Percentiles rank a stretch among this genome's conserved stretches.
Conservation (phyloP, 2,888 invertebrate genomes). For the Diadromus collaris region DNA sequence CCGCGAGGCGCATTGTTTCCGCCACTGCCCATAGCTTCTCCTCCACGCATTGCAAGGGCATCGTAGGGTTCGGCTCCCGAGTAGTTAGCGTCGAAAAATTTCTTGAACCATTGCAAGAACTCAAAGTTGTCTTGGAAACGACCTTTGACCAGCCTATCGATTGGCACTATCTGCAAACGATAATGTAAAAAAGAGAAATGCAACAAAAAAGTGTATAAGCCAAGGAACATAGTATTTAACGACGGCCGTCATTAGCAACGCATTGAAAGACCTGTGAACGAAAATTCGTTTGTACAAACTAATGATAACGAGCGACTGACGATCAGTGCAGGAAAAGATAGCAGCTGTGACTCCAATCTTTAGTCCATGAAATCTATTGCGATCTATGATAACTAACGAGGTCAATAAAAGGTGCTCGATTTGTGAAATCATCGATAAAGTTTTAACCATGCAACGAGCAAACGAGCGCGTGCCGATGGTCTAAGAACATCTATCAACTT, state of each 20-base stretch:
- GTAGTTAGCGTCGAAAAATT: constrained; percentile 99
- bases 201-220: constrained; percentile 52
- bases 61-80: constrained; percentile 94
- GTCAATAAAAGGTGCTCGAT: constrained; percentile 53
- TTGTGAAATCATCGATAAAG: background rate
- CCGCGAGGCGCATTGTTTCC: constrained; percentile 83
- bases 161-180: constrained; percentile 91
- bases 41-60: constrained; percentile 92
- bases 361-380: background rate
- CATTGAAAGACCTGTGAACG: background rate
- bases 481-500: constrained; percentile 63
- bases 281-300: background rate
- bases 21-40: constrained; percentile 92
- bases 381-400: constrained; percentile 30
- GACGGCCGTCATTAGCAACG: background rate
- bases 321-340: constrained; percentile 4
- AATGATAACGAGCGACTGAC: background rate
- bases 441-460: constrained; percentile 58
- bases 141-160: constrained; percentile 97
- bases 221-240: constrained; percentile 24
- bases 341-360: constrained; percentile 6
- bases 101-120: constrained; percentile 99
- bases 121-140: constrained; percentile 99
- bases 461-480: constrained; percentile 48
- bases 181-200: constrained; percentile 70